These are phyloP conservation scores for Eupithecia subfuscata DNA, from an alignment of 2,888 invertebrate species.

Conservation along the genomic window DNA sequence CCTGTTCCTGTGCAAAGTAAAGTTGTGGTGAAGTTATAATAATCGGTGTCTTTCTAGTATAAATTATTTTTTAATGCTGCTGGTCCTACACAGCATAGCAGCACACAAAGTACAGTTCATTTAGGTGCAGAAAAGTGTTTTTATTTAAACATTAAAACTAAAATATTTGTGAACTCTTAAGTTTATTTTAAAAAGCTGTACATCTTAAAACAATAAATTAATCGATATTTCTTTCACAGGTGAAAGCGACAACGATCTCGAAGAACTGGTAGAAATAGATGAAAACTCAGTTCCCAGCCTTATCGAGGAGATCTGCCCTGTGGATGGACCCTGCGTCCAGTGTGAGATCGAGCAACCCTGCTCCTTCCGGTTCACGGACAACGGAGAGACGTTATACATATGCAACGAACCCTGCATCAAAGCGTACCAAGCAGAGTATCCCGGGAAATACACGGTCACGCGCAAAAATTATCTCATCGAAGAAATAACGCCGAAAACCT, in stretches of 20 bases:
- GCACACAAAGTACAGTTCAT: no score
- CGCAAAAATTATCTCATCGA: slow-evolving; percentile 72
- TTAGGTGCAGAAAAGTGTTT: no score
- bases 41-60: no score
- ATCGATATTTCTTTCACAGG: slow-evolving; percentile 51
- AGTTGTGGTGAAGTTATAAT: no score
- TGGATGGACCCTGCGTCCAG: slow-evolving; percentile 73
- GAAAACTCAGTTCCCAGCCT: slow-evolving; percentile 62
- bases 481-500: slow-evolving; percentile 63
- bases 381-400: slow-evolving; percentile 64
- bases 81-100: no score
- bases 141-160: no score
- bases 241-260: slow-evolving; percentile 78
- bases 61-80: no score
- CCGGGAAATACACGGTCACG: slow-evolving; percentile 60
- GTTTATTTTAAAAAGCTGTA: no score
- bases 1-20: no score
- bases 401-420: slow-evolving; percentile 81
- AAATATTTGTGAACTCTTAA: no score
- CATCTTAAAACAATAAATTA: no score
- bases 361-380: slow-evolving; percentile 63
- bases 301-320: slow-evolving; percentile 70
- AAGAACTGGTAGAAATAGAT: slow-evolving; percentile 73
- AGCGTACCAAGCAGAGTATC: slow-evolving; percentile 69
- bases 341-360: slow-evolving; percentile 69